A percentile compares a stretch with the other conserved stretches of the same genome.
phyloP scores from a whole-genome alignment of 2,888 invertebrate species.

The Dysmachus trigonus region DNA sequence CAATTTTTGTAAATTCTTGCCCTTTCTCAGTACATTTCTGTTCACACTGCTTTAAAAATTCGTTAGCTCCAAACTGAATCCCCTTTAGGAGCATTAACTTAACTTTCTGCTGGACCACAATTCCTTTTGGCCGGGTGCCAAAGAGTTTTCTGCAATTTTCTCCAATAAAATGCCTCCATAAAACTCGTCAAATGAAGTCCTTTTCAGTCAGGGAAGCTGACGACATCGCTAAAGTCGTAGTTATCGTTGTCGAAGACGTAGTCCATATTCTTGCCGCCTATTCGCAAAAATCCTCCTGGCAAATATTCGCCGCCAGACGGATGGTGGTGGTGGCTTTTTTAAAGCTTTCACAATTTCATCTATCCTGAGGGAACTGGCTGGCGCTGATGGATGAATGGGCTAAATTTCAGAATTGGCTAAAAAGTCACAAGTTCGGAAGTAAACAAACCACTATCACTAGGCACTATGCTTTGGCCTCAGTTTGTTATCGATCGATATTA shows the following conservation, averaged over 20 bases:
- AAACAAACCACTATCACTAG: not conserved
- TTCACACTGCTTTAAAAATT: not conserved
- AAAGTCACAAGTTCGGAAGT: not conserved
- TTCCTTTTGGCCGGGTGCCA: not conserved
- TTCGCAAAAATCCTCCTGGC: not conserved
- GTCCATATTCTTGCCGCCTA: not conserved
- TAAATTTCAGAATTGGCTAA: not conserved
- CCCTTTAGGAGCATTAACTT: not conserved
- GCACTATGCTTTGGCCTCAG: not conserved
- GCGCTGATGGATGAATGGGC: not conserved
- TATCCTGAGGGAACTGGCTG: not conserved
- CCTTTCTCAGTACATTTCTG: no score
- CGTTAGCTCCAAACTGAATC: not conserved
- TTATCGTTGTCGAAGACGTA: not conserved
- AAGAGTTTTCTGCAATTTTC: not conserved
- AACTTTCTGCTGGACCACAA: not conserved
- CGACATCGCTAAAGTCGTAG: not conserved
- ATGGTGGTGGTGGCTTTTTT: not conserved
- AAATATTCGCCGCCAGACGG: not conserved
- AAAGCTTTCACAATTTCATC: not conserved
- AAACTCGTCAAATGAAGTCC: not conserved
- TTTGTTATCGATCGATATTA: not conserved
- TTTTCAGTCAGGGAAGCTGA: not conserved
- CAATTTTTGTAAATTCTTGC: not conserved
- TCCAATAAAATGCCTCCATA: not conserved